Conservation (phyloP, 1,140 invertebrate species). For the Pinna nobilis region DNA sequence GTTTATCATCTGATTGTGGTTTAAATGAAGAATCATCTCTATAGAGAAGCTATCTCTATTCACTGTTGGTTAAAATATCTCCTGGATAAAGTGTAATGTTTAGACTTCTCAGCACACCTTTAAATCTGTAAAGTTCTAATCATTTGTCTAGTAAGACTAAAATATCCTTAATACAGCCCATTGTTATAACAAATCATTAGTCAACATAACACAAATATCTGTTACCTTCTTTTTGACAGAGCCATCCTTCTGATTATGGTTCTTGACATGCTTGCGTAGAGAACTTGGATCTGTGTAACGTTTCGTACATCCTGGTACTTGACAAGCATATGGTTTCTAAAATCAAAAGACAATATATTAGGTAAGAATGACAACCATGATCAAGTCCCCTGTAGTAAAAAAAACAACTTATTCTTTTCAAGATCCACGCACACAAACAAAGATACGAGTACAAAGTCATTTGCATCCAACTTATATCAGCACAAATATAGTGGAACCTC, state of each 20-base stretch:
- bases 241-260: conserved; percentile 70
- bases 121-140: no score
- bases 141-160: no score
- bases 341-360: conserved; percentile 22
- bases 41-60: no score
- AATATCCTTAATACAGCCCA: no score
- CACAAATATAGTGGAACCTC: no score
- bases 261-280: conserved; percentile 94
- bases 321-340: conserved; percentile 99
- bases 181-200: no score
- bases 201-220: no score
- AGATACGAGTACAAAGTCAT: not conserved
- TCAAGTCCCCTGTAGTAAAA: no score
- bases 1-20: no score
- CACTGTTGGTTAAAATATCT: not conserved
- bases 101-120: no score
- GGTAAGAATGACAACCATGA: not conserved
- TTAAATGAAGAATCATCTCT: no score
- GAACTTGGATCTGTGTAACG: conserved; percentile 97
- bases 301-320: conserved; percentile 96
- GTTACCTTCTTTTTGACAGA: conserved; percentile 67
- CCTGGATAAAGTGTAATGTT: not conserved
- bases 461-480: not conserved
- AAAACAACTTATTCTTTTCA: not conserved
- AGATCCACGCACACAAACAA: not conserved